Evolutionary conservation across 2,888 invertebrate species (phyloP), one percentile per base, ranked within the genome.

Genomic region (Volucella inanis): DNA sequence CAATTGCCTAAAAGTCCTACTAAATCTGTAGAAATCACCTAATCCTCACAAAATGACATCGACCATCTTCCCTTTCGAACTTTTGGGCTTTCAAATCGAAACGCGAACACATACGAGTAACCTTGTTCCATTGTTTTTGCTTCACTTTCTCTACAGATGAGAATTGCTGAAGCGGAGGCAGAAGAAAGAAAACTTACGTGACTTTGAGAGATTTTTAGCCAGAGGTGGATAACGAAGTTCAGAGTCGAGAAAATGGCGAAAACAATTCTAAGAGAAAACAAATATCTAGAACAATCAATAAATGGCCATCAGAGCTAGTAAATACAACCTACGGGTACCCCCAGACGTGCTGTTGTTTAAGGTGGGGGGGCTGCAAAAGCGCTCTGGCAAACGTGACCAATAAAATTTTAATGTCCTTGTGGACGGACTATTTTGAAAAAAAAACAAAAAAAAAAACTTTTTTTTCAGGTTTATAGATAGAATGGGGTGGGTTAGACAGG

Each of bases 251-350:
- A 84, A 61, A 75, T 75, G 62, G 64, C 70, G 49, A 70, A 84
- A 67, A 67, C 75, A 61, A 71, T 70, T 76, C 61, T 47, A 54
- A 41, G 15, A 52, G 54, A 55, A 67, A 31, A 79, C 64, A 61
- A 50, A 43, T 9, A 74, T 55, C 59, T 47, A 55, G 62, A 54
- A 78, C 57, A 84, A 84, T 84, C 84, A 71, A 80, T 84, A 79
- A 84, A 84, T 75, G 75, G 80, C 84, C 84, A 84, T 84, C 55
- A 71, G 70, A 64, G 55, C 10, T 64, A 70, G 75, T 70, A 71
- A 55, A 77, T 71, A 61, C 11, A 41, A 18, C 14, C 9, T 45
- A 68, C 31, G 31, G 31, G 6, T 31, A 31, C 31, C 31, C 31
- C 31, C 31, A 31, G 31, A 31, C 31, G 31, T 31, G 31, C 1